Percentiles rank a stretch among this genome's conserved stretches.
Evolutionary conservation across 2,797 vertebrate species (phyloP).

Genomic region (Clarias platycephalus): DNA sequence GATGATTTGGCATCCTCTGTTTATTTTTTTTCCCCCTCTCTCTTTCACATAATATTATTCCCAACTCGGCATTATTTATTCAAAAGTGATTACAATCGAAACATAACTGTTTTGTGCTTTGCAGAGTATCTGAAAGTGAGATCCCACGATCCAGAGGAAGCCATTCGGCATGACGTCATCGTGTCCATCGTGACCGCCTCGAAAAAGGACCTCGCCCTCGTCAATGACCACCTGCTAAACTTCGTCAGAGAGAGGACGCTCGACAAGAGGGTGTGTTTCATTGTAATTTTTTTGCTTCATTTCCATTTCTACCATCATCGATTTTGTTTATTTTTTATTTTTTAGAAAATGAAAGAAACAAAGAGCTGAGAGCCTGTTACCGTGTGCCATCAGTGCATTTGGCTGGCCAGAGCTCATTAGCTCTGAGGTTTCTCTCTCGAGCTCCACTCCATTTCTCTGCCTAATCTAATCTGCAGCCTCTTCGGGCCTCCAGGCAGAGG

Average conservation of each 20-base stretch:
- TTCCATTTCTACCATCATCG: slow-evolving; percentile 1
- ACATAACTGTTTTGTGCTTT: neutral
- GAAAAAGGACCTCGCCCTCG: slow-evolving; percentile 93
- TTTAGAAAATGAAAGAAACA: neutral
- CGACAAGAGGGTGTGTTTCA: slow-evolving; percentile 88
- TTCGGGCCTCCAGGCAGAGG: slow-evolving; percentile 46
- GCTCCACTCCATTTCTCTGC: slow-evolving; percentile 46
- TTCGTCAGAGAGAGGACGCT: slow-evolving; percentile 95
- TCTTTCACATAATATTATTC: neutral
- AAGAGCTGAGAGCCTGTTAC: neutral
- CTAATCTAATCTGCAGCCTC: slow-evolving; percentile 55
- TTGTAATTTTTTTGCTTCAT: neutral
- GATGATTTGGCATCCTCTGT: neutral
- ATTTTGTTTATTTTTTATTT: neutral
- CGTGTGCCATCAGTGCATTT: slow-evolving; percentile 33
- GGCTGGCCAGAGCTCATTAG: slow-evolving; percentile 38
- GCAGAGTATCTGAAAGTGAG: slow-evolving; percentile 93
- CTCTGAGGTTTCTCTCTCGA: slow-evolving; percentile 43
- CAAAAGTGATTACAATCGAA: too few species aligned
- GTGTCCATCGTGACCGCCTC: slow-evolving; percentile 98
- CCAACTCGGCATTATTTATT: neutral
- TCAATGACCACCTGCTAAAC: slow-evolving; percentile 94
- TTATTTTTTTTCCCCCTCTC: neutral
- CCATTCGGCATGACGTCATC: slow-evolving; percentile 96
- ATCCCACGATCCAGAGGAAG: slow-evolving; percentile 97